Evolutionary conservation across 2,797 vertebrate genomes (phyloP).

Genomic region (Pterois miles): DNA sequence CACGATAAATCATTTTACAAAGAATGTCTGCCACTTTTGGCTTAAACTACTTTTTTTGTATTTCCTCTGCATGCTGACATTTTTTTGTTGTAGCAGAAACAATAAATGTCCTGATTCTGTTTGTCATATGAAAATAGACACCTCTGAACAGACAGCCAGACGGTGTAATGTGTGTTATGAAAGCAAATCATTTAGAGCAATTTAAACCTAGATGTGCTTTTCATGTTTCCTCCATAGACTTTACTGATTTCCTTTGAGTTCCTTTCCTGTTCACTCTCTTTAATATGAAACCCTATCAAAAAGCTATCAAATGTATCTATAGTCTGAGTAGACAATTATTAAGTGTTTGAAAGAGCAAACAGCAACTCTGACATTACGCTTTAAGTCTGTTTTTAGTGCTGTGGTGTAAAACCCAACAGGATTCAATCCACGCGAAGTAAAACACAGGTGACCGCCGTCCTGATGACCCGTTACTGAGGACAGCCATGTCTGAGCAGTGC

Average conservation of each 20-base stretch:
- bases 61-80: slow-evolving; percentile 52
- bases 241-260: slow-evolving; percentile 49
- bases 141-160: slow-evolving; percentile 36
- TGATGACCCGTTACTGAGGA: slow-evolving; percentile 42
- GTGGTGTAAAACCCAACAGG: slow-evolving; percentile 11
- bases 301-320: slow-evolving; percentile 30
- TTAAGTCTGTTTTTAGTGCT: slow-evolving; percentile 35
- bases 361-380: slow-evolving; percentile 26
- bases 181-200: slow-evolving; percentile 49
- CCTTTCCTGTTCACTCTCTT: slow-evolving; percentile 30
- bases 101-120: slow-evolving; percentile 60
- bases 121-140: slow-evolving; percentile 56
- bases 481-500: slow-evolving; percentile 18
- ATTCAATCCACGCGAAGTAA: slow-evolving; percentile 23
- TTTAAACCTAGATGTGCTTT: slow-evolving; percentile 41
- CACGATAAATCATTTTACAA: slow-evolving; percentile 66
- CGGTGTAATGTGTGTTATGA: slow-evolving; percentile 14
- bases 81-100: slow-evolving; percentile 44
- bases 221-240: slow-evolving; percentile 18
- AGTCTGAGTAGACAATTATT: slow-evolving; percentile 33
- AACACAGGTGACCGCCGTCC: slow-evolving; percentile 32
- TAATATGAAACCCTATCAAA: slow-evolving; percentile 55
- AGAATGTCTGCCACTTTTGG: slow-evolving; percentile 59
- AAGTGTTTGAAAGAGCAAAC: slow-evolving; percentile 34
- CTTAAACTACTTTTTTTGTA: slow-evolving; percentile 49